phyloP scores from a whole-genome alignment of 2,797 vertebrate species.

The Phaenicophaeus curvirostris region DNA sequence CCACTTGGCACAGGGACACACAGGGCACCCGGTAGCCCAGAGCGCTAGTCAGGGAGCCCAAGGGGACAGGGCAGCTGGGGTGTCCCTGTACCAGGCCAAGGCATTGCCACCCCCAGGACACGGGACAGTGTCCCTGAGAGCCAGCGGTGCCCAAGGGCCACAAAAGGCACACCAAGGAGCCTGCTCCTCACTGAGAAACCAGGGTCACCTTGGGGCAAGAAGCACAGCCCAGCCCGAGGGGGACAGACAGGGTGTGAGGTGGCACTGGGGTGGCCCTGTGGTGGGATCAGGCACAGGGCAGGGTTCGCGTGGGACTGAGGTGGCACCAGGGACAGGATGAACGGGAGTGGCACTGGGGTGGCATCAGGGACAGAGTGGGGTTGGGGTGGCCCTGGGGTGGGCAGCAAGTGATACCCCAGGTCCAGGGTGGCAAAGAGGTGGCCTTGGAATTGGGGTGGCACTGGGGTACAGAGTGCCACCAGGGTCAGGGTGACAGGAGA shows the following conservation, averaged over 20 bases:
- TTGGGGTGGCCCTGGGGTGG: background rate
- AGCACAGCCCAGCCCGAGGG: accelerated
- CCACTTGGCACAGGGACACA: too few relatives aligned
- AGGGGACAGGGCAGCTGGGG: background rate
- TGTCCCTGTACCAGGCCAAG: background rate
- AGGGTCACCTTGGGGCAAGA: background rate
- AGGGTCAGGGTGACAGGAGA: too few relatives aligned
- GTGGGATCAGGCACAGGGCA: too few relatives aligned
- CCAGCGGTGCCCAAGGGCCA: accelerated
- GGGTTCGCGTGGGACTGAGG: background rate
- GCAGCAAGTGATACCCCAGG: background rate
- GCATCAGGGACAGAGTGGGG: background rate
- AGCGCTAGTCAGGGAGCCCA: too few relatives aligned
- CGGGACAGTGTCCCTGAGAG: background rate
- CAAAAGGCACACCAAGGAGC: accelerated
- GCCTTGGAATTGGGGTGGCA: background rate
- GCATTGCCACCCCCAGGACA: background rate
- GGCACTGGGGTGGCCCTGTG: too few relatives aligned
- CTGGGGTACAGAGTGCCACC: too few relatives aligned
- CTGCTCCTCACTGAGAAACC: background rate
- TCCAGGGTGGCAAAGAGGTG: too few relatives aligned
- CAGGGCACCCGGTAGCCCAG: too few relatives aligned
- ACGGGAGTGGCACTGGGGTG: too few relatives aligned
- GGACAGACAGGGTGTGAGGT: too few relatives aligned
- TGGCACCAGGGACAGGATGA: background rate